Evolutionary conservation across 2,797 vertebrate genomes (phyloP).

Genomic region (Pangasius larnaudii): DNA sequence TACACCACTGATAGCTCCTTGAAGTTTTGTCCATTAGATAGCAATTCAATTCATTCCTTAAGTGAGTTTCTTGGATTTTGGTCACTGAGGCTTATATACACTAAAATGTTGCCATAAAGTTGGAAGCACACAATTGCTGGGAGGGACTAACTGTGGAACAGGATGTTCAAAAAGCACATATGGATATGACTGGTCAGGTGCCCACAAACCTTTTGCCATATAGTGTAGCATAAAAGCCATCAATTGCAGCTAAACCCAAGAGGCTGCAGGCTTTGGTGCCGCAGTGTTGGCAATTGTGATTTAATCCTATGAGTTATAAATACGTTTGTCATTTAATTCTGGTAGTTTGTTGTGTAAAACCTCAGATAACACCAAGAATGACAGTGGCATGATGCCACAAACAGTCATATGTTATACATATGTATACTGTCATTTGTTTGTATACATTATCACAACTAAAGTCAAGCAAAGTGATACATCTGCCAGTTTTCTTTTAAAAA

Average conservation of each 20-base stretch:
- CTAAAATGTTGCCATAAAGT: not conserved
- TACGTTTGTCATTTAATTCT: not conserved
- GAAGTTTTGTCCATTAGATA: not conserved
- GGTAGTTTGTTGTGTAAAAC: not conserved
- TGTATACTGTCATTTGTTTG: not conserved
- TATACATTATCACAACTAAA: not conserved
- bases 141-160: too few relatives aligned
- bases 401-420: too few relatives aligned
- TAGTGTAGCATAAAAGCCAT: not conserved
- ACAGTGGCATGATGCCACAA: not conserved
- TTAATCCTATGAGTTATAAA: not conserved
- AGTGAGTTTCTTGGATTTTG: not conserved
- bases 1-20: not conserved
- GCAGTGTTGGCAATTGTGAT: not conserved
- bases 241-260: not conserved
- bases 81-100: not conserved
- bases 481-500: not conserved
- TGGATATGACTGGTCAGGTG: not conserved
- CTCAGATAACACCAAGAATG: not conserved
- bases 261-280: not conserved
- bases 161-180: not conserved
- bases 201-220: not conserved
- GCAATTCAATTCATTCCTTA: slow-evolving; percentile 16
- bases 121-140: not conserved
- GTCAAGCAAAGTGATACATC: not conserved